Conservation (phyloP, 2,113 vertebrate genomes). For the Abramis brama region DNA sequence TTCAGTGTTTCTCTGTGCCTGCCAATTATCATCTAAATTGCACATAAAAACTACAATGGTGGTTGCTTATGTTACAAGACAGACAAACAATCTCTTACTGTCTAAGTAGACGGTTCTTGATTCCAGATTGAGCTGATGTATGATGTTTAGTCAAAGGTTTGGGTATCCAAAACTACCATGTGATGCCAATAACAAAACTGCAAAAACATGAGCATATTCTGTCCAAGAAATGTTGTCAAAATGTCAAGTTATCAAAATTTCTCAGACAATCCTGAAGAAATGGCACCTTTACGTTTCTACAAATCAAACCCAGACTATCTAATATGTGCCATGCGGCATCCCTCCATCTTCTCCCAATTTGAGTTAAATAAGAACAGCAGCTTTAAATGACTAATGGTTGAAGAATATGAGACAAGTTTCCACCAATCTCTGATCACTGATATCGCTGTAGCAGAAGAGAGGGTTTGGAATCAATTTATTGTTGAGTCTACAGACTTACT, state of each 20-base stretch:
- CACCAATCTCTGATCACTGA: background rate
- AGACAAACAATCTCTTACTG: background rate
- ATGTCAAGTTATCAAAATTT: too few relatives aligned
- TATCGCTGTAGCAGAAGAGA: background rate
- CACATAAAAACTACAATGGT: background rate
- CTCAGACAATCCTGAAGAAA: background rate
- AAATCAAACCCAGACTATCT: background rate
- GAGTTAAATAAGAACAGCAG: background rate
- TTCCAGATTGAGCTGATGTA: background rate
- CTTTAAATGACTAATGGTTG: background rate
- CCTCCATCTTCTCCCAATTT: constrained; percentile 1
- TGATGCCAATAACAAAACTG: background rate
- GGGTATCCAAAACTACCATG: background rate
- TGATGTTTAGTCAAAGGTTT: background rate
- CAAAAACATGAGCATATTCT: background rate
- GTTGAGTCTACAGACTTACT: constrained; percentile 20
- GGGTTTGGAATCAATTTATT: constrained; percentile 8
- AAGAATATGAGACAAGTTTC: constrained; percentile 23
- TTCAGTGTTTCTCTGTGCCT: background rate
- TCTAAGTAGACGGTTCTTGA: background rate
- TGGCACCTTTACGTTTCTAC: background rate
- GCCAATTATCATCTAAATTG: background rate
- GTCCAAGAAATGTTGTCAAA: background rate
- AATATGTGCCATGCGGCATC: background rate
- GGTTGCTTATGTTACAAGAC: background rate